phyloP scores from a whole-genome alignment of 2,113 vertebrate genomes.

The Apodemus speciosus region DNA sequence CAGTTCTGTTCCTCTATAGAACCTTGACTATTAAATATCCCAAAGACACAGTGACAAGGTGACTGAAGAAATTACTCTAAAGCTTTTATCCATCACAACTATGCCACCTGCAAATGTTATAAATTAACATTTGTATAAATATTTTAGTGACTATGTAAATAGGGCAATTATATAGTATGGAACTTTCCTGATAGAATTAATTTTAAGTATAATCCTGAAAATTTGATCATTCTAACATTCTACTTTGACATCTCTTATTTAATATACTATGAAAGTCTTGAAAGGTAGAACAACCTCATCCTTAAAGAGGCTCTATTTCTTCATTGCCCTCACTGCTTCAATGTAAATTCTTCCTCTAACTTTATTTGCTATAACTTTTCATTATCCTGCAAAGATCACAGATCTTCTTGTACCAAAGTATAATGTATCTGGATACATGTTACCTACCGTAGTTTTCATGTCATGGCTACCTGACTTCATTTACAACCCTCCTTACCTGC shows the following conservation, averaged over 20 bases:
- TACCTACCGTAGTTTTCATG: neutral
- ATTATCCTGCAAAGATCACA: slow-evolving; percentile 9
- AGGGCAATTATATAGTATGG: neutral
- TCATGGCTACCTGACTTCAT: neutral
- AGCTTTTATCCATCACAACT: neutral
- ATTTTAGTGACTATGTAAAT: neutral
- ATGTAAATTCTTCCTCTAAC: neutral
- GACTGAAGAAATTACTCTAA: neutral
- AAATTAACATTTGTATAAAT: slow-evolving; percentile 42
- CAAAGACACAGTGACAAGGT: neutral
- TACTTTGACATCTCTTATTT: slow-evolving; percentile 30
- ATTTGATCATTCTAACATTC: slow-evolving; percentile 32
- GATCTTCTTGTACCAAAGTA: neutral
- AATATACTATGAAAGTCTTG: neutral
- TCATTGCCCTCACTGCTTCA: neutral
- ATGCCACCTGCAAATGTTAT: neutral
- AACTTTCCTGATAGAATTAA: neutral
- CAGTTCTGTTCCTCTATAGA: neutral
- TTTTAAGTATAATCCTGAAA: slow-evolving; percentile 14
- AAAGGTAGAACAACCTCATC: neutral
- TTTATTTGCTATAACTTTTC: neutral
- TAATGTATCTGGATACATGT: neutral
- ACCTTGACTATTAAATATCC: neutral
- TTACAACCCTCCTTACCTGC: neutral
- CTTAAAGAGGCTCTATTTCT: neutral